Conservation (phyloP, 2,113 vertebrate genomes). For the Crotalus helleri region DNA sequence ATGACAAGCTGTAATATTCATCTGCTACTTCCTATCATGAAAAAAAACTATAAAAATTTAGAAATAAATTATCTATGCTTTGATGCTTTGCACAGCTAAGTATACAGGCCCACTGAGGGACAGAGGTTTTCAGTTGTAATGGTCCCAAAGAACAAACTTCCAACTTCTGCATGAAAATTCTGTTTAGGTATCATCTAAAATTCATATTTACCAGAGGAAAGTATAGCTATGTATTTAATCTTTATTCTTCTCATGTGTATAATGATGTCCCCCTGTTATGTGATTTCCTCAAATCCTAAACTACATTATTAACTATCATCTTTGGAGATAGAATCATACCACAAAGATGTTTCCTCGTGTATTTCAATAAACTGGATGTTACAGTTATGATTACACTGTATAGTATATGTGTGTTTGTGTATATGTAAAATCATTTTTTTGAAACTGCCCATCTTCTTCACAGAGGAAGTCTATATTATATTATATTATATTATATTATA, state of each 20-base stretch:
- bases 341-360: neutral
- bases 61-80: neutral
- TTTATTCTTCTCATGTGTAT: neutral
- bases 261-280: neutral
- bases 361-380: neutral
- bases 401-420: too few species aligned
- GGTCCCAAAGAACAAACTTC: neutral
- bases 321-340: neutral
- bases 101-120: neutral
- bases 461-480: neutral
- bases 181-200: neutral
- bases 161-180: neutral
- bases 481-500: too few species aligned
- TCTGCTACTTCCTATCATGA: neutral
- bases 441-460: too few species aligned
- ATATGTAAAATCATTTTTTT: neutral
- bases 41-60: slow-evolving; percentile 19
- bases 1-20: slow-evolving; percentile 45
- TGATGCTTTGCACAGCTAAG: neutral
- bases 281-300: neutral
- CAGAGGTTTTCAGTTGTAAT: neutral
- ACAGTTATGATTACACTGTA: too few species aligned
- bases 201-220: neutral
- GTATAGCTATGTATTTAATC: neutral
- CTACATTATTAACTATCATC: neutral